Evolutionary conservation across 1,140 invertebrate species (phyloP).

Genomic region (Zaprionus tsacasi): DNA sequence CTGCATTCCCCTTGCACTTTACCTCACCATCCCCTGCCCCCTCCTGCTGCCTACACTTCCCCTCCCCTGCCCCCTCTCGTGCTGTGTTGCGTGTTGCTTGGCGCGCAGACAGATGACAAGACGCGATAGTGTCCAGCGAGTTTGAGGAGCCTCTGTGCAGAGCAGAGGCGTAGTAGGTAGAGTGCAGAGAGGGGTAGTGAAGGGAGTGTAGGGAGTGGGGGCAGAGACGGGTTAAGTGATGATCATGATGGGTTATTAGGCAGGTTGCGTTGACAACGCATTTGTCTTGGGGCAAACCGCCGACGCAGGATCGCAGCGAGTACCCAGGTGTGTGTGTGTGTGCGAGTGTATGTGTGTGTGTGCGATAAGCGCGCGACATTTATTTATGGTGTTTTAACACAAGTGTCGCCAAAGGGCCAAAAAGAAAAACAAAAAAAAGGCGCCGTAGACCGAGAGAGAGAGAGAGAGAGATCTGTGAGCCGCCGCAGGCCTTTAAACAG

Average conservation of each 20-base stretch:
- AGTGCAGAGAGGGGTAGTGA: not conserved
- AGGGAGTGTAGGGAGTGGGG: not conserved
- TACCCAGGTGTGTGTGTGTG: slow-evolving; percentile 18
- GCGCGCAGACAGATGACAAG: slow-evolving; percentile 77
- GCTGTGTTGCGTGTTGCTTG: slow-evolving; percentile 64
- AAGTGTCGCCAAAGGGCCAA: slow-evolving; percentile 53
- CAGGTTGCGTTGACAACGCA: slow-evolving; percentile 82
- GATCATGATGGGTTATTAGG: slow-evolving; percentile 83
- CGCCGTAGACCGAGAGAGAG: slow-evolving; percentile 21
- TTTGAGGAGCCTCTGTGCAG: slow-evolving; percentile 38
- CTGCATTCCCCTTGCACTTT: slow-evolving; percentile 10
- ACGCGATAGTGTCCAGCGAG: slow-evolving; percentile 68
- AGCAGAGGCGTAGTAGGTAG: not conserved
- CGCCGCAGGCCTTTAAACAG: not conserved
- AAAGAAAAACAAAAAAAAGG: slow-evolving; percentile 45
- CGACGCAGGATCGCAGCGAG: slow-evolving; percentile 65
- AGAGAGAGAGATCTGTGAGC: not conserved
- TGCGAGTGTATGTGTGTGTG: slow-evolving; percentile 25
- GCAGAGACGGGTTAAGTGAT: slow-evolving; percentile 65
- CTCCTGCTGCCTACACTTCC: not conserved
- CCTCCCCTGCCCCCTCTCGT: slow-evolving; percentile 1
- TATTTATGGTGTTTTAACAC: slow-evolving; percentile 82
- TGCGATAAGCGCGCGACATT: slow-evolving; percentile 77
- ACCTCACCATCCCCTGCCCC: not conserved
- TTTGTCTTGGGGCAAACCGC: slow-evolving; percentile 75